Base-by-base conservation (phyloP, 2,113 vertebrate species). In the Etheostoma spectabile region DNA sequence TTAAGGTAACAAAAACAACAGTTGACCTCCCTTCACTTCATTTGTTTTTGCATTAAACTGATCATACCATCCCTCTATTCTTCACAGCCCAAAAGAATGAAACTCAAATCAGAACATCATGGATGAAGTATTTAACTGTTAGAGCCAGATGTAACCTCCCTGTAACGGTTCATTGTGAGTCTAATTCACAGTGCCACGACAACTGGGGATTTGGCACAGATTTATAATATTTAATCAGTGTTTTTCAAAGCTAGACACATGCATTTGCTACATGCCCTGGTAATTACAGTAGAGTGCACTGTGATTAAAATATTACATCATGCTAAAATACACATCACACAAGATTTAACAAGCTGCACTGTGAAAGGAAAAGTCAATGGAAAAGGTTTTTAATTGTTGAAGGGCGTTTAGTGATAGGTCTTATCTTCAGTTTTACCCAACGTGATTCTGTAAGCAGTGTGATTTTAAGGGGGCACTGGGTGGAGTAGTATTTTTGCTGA, bases 1-100 rank as follows among this genome's bases (percentile, higher is more conserved):
- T 49, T 33, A 22, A 49, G 13, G 12, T 8, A 62, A 77, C 42
- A 72, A 76, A 64, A 16, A 67, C 38, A 66, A 60, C 12, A 86
- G 24, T 21, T 42, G 18, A 72, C 60, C 66, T 86, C 76, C 71
- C 4, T 18, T 77, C 55, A 14, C 30, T 30, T 30, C 30, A 30
- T 69, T 85, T 80, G 82, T 89, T 61, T 76, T 65, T 45, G 42
- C 4, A 19, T 7, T 67, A 35, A 83, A 88, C 62, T 64, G 46
- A 71, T 42, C 38, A 42, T 82, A 57, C 18, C 7, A 30, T 69
- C 69, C 38, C 8, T 69, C 48, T 27, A 60, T 81, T 75, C 52
- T 76, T 66, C 46, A 35, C 19, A 24, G 55, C 16, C 16, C 33
- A 14, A 22, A 52, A 55, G 33, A 53, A 72, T 51, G 52, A 74